These are phyloP conservation scores for Sus scrofa DNA, from an alignment of 2,113 vertebrate genomes.

Conservation along the genomic window DNA sequence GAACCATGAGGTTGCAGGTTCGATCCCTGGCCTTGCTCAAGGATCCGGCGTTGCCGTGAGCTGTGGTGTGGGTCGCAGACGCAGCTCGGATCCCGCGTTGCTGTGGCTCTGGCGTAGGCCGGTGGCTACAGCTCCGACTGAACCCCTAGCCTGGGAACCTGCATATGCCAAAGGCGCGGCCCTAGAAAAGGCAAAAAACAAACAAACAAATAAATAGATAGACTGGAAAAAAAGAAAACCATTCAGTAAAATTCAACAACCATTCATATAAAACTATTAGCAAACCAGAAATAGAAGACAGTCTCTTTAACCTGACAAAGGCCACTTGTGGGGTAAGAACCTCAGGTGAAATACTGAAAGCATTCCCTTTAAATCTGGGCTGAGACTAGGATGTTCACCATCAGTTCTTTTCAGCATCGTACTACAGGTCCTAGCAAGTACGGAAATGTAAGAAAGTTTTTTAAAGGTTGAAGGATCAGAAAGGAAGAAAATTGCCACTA, in stretches of 20 bases:
- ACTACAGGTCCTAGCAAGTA: neutral
- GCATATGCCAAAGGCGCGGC: neutral
- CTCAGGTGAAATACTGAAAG: neutral
- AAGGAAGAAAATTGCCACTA: constrained; percentile 18
- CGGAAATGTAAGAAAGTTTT: neutral
- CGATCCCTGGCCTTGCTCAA: neutral
- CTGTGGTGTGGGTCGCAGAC: too few species aligned
- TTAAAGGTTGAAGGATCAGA: neutral
- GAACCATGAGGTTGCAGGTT: too few species aligned
- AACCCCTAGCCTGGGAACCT: too few species aligned
- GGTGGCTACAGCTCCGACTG: too few species aligned
- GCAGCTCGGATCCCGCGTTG: too few species aligned
- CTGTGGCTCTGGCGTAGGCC: too few species aligned
- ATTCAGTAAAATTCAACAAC: neutral
- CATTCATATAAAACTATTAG: neutral
- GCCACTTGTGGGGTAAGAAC: neutral
- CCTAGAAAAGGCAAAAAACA: too few species aligned
- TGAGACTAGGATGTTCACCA: neutral
- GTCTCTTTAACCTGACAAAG: neutral
- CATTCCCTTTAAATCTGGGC: neutral
- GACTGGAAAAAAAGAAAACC: constrained; percentile 13
- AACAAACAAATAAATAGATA: neutral
- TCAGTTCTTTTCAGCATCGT: neutral
- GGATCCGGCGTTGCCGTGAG: too few species aligned
- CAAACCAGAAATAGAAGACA: constrained; percentile 24